These are phyloP conservation scores for Tholera decimalis DNA, from an alignment of 2,888 invertebrate genomes.

Conservation along the genomic window DNA sequence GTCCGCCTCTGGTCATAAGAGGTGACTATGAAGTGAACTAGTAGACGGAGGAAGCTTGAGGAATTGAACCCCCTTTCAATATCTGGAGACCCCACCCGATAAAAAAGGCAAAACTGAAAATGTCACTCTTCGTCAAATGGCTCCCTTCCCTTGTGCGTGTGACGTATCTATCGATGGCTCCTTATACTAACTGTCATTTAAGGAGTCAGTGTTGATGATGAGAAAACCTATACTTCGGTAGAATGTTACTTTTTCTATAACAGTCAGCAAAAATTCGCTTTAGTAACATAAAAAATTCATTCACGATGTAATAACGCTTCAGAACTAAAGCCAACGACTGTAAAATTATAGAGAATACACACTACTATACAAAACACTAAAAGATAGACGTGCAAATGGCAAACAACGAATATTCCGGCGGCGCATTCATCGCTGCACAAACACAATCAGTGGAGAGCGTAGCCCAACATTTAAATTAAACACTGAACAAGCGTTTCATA, in stretches of 20 bases:
- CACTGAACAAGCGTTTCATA: conserved; percentile 7
- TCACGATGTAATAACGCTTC: background rate
- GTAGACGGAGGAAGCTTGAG: too few species aligned
- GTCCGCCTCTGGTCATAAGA: too few species aligned
- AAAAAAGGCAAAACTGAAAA: too few species aligned
- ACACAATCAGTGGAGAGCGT: conserved; percentile 11
- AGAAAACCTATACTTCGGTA: background rate
- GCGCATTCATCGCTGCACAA: conserved; percentile 24
- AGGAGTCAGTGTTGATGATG: background rate
- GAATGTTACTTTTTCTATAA: too few species aligned
- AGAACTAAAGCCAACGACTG: conserved; percentile 3
- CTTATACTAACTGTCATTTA: background rate
- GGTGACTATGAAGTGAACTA: too few species aligned
- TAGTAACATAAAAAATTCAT: background rate
- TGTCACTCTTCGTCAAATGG: too few species aligned
- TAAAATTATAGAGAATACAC: background rate
- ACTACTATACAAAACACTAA: background rate
- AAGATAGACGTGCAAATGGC: conserved; percentile 1
- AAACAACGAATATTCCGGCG: background rate
- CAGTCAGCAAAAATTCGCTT: too few species aligned
- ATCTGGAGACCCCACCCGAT: too few species aligned
- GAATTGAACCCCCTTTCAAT: too few species aligned
- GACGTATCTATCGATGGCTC: too few species aligned
- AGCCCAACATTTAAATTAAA: conserved; percentile 25
- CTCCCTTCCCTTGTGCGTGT: too few species aligned